Evolutionary conservation across 2,113 vertebrate species (phyloP), one percentile per base, ranked within the genome.

Genomic region (Fulmarus glacialis): DNA sequence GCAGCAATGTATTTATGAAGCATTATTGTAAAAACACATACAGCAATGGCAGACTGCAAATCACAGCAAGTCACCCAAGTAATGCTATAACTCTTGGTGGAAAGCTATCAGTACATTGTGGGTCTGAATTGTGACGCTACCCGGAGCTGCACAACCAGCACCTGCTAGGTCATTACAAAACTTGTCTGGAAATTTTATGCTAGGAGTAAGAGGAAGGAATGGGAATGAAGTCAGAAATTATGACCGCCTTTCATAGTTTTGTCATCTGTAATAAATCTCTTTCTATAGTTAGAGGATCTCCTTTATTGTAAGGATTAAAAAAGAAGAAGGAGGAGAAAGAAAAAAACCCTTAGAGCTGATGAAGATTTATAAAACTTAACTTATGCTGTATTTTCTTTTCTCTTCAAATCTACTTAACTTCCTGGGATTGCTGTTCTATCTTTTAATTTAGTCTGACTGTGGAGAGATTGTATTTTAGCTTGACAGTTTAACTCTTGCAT

Each of bases 251-350:
- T 97, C 94, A 81, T 42, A 94, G 72, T 87, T 94, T 91, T 97
- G 93, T 91, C 96, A 97, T 87, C 48, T 86, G 82, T 50, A 59
- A 95, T 98, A 85, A 94, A 97, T 97, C 92, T 97, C 77, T 66
- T 94, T 91, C 80, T 93, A 52, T 36, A 82, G 74, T 96, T 92
- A 93, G 85, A 97, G 47, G 80, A 83, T 95, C 59, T 90, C 38
- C 81, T 97, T 94, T 87, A 82, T 89, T 55, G 34, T 86, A 88
- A 96, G 62, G 75, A 87, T 93, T 96, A 64, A 93, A 89, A 96
- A 86, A 79, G 36, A 89, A 48, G 34, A 29, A 24, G n/a, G 34
- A 64, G 27, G 42, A 36, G 45, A 40, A 73, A 16, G 40, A 38
- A 74, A 84, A 64, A 27, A 90, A 43, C 1, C 14, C 15, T 21